A percentile compares a stretch with the other conserved stretches of the same genome.
Evolutionary conservation across 2,888 invertebrate species (phyloP).

Genomic region (Spisula solida): DNA sequence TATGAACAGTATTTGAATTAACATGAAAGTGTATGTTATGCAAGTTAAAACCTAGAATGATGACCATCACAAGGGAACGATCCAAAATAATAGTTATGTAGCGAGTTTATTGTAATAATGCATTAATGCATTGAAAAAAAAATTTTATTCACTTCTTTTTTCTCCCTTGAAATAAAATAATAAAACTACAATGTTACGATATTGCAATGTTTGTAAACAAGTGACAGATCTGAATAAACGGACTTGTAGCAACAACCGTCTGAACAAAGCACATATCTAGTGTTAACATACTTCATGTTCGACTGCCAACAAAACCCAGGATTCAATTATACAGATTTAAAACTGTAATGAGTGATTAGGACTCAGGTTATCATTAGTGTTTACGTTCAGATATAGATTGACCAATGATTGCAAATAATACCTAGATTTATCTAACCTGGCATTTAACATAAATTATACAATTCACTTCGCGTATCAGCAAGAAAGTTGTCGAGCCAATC

Average conservation of each 20-base stretch:
- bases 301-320: not conserved
- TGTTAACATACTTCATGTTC: not conserved
- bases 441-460: constrained; percentile 11
- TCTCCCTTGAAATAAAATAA: too few species aligned
- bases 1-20: too few species aligned
- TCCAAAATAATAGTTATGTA: too few species aligned
- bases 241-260: not conserved
- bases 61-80: too few species aligned
- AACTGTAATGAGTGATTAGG: not conserved
- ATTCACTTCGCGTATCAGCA: not conserved
- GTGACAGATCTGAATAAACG: too few species aligned
- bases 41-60: too few species aligned
- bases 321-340: not conserved
- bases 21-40: too few species aligned
- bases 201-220: too few species aligned
- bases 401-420: not conserved
- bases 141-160: too few species aligned
- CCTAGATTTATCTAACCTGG: not conserved
- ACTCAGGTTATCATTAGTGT: not conserved
- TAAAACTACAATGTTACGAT: too few species aligned
- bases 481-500: not conserved
- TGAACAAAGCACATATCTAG: not conserved
- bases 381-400: not conserved
- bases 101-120: too few species aligned
- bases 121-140: too few species aligned